Percentiles rank a stretch among this genome's conserved stretches.
These are phyloP conservation scores for Folsomia candida DNA, from an alignment of 2,888 invertebrate species.

Conservation along the genomic window DNA sequence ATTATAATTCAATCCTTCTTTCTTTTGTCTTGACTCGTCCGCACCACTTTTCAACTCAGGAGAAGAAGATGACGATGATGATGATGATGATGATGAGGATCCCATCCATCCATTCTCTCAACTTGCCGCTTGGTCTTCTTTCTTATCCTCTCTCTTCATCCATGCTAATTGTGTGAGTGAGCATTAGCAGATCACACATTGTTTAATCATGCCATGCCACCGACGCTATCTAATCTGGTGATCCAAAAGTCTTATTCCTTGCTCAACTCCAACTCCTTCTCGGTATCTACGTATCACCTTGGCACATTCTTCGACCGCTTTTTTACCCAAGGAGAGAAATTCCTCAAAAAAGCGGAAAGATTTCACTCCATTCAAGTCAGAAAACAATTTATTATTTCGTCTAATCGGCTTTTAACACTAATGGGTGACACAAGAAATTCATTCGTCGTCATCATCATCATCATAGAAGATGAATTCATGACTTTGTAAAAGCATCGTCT, in stretches of 20 bases:
- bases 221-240: neutral
- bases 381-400: neutral
- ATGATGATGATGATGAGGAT: too few relatives aligned
- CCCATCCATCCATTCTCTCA: slow-evolving; percentile 6
- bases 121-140: slow-evolving; percentile 1
- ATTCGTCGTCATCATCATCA: too few relatives aligned
- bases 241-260: too few relatives aligned
- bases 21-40: slow-evolving; percentile 11
- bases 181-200: slow-evolving; percentile 5
- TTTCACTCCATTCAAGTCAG: too few relatives aligned
- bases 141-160: neutral
- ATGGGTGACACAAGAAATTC: too few relatives aligned
- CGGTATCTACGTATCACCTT: neutral
- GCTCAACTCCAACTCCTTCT: too few relatives aligned
- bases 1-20: too few relatives aligned
- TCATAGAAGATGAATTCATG: too few relatives aligned
- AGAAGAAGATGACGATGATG: too few relatives aligned
- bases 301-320: neutral
- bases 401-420: neutral
- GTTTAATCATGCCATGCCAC: neutral
- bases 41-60: too few relatives aligned
- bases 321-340: neutral
- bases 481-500: too few relatives aligned
- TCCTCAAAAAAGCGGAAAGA: neutral
- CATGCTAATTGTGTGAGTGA: slow-evolving; percentile 3